These are phyloP conservation scores for Globicephala melas DNA, from an alignment of 2,113 vertebrate genomes.

Conservation along the genomic window DNA sequence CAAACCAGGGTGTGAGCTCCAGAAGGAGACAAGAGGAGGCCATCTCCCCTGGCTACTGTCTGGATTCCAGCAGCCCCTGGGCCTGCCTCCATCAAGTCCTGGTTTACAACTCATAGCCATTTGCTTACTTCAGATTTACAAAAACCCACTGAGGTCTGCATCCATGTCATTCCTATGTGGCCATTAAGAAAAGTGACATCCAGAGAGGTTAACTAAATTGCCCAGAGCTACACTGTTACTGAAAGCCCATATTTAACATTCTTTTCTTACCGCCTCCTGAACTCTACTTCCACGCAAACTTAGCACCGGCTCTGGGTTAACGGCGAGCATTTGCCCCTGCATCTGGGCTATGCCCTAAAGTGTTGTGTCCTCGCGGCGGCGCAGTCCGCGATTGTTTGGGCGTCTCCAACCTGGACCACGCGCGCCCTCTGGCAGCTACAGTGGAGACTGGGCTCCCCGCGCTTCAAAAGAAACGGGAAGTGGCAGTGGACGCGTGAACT, in stretches of 20 bases:
- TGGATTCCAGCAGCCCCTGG: background rate
- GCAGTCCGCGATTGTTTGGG: no score
- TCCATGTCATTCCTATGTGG: background rate
- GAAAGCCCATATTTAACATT: background rate
- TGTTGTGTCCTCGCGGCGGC: rapidly evolving
- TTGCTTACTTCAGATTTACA: background rate
- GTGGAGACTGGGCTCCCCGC: rapidly evolving
- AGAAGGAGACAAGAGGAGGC: background rate
- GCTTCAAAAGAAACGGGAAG: background rate
- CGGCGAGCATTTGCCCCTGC: background rate
- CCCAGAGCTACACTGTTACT: background rate
- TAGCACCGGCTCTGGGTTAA: background rate
- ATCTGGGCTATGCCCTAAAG: background rate
- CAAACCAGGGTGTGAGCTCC: background rate
- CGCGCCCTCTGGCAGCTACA: background rate
- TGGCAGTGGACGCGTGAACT: rapidly evolving
- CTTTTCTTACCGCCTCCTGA: background rate
- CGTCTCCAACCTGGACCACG: background rate
- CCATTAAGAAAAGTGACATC: background rate
- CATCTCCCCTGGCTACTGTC: background rate
- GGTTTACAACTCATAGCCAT: background rate
- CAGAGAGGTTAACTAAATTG: background rate
- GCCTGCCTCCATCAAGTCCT: background rate
- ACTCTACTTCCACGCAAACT: background rate
- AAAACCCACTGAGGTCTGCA: background rate